Conservation (phyloP, 2,888 invertebrate species). For the Microctonus aethiopoides region DNA sequence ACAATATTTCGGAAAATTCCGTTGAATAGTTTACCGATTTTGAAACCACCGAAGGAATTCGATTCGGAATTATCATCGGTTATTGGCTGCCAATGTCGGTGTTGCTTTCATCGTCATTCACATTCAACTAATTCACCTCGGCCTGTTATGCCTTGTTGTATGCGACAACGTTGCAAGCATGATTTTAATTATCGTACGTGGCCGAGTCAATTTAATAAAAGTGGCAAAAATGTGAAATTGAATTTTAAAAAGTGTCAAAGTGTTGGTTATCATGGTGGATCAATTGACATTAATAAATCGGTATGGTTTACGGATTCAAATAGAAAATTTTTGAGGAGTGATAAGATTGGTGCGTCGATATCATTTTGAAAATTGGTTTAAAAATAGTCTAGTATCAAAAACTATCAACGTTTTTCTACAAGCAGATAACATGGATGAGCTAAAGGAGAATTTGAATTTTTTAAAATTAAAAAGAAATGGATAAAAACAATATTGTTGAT, state of each 20-base stretch:
- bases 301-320: slow-evolving; percentile 24
- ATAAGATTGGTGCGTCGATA: slow-evolving; percentile 55
- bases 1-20: not conserved
- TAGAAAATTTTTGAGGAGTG: slow-evolving; percentile 31
- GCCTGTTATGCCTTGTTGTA: slow-evolving; percentile 51
- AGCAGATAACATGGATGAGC: too few species aligned
- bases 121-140: slow-evolving; percentile 41
- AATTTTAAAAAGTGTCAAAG: slow-evolving; percentile 33
- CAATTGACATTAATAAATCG: slow-evolving; percentile 19
- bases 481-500: too few species aligned
- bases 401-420: too few species aligned
- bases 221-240: not conserved
- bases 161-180: slow-evolving; percentile 48
- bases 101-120: slow-evolving; percentile 50
- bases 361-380: slow-evolving; percentile 48
- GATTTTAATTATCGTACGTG: slow-evolving; percentile 56
- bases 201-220: slow-evolving; percentile 49
- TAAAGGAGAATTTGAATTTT: too few species aligned
- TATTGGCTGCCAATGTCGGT: slow-evolving; percentile 49
- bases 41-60: slow-evolving; percentile 53
- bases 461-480: too few species aligned
- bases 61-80: slow-evolving; percentile 39
- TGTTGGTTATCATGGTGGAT: slow-evolving; percentile 35
- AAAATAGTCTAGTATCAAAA: too few species aligned
- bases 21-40: slow-evolving; percentile 44